Conservation (phyloP, 2,113 vertebrate genomes). For the Anthoscopus minutus region DNA sequence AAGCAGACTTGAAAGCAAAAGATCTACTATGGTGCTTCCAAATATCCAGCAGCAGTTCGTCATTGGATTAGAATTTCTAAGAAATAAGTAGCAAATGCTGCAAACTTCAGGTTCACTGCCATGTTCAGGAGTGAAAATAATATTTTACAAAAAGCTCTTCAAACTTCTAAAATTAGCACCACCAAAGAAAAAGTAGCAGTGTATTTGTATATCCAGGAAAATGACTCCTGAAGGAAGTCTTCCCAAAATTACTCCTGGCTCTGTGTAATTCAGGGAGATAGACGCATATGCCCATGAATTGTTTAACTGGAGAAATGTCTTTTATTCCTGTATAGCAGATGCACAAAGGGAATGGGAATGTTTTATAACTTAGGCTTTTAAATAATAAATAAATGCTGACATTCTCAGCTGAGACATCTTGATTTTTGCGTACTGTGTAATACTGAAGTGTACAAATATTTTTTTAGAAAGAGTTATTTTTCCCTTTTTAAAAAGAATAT, state of each 20-base stretch:
- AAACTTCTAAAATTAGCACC: background rate
- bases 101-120: background rate
- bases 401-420: background rate
- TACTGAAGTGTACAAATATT: background rate
- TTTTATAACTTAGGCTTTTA: constrained; percentile 54
- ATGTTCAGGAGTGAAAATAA: background rate
- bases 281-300: background rate
- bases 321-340: constrained; percentile 12
- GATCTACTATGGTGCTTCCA: background rate
- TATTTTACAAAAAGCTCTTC: background rate
- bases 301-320: constrained; percentile 11
- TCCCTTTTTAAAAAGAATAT: constrained; percentile 12
- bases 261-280: background rate
- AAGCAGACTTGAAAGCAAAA: background rate
- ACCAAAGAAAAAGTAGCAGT: background rate
- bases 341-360: background rate
- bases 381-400: constrained; percentile 56
- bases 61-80: background rate
- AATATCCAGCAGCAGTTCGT: background rate
- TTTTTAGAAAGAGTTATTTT: background rate
- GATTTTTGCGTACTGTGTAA: background rate
- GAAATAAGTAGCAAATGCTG: background rate
- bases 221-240: background rate
- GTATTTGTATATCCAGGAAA: background rate
- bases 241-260: background rate